Evolutionary conservation across 2,113 vertebrate genomes (phyloP).

Genomic region (Phalacrocorax aristotelis): DNA sequence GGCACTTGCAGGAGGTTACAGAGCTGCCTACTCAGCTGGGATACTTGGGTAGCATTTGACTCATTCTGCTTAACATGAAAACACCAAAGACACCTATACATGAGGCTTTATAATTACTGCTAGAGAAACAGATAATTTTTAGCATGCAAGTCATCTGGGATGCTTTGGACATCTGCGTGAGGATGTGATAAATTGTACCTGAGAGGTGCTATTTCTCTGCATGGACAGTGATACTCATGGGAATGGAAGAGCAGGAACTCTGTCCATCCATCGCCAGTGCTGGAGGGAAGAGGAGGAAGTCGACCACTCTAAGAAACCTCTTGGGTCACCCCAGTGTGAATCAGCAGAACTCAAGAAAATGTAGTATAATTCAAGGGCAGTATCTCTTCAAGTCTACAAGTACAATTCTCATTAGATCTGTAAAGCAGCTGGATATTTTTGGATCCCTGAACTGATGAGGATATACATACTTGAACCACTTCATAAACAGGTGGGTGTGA

Average conservation of each 20-base stretch:
- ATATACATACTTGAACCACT: not conserved
- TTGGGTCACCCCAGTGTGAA: not conserved
- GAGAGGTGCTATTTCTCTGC: not conserved
- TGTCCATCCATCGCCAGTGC: not conserved
- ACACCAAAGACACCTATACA: not conserved
- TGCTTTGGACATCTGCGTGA: not conserved
- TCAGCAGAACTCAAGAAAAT: not conserved
- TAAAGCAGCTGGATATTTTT: conserved; percentile 23
- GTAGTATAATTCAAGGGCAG: not conserved
- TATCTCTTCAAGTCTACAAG: not conserved
- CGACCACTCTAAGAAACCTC: not conserved
- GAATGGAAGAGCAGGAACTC: not conserved
- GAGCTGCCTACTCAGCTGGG: not conserved
- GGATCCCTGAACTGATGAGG: not conserved
- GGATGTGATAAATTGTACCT: not conserved
- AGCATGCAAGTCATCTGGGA: not conserved
- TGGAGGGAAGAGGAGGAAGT: rapidly evolving
- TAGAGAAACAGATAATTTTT: not conserved
- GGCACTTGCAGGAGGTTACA: not conserved
- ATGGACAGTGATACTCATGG: not conserved
- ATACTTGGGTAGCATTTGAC: not conserved
- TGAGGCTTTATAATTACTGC: not conserved
- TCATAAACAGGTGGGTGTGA: conserved; percentile 21
- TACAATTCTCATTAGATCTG: not conserved
- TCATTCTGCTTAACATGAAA: not conserved